A percentile compares a stretch with the other conserved stretches of the same genome.
Conservation (phyloP, 1,140 invertebrate species). For the Condylostylus longicornis region DNA sequence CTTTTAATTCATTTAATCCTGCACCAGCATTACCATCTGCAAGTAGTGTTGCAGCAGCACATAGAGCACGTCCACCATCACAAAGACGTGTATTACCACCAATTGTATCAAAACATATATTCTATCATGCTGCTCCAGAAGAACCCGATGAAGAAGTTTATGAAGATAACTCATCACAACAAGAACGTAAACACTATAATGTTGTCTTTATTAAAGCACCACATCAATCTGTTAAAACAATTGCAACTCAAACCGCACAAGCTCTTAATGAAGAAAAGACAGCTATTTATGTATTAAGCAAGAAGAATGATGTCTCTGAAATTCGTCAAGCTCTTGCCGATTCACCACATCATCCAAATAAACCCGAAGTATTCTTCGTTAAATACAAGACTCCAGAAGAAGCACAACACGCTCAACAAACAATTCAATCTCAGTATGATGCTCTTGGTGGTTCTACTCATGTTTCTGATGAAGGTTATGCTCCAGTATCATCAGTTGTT, state of each 20-base stretch:
- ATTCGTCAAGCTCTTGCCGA: slow-evolving; percentile 9
- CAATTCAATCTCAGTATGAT: slow-evolving; percentile 12
- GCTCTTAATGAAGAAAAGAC: slow-evolving; percentile 61
- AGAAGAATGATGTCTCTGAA: slow-evolving; percentile 32
- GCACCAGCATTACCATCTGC: background rate
- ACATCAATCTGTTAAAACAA: slow-evolving; percentile 40
- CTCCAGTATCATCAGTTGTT: slow-evolving; percentile 7
- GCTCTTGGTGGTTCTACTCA: slow-evolving; percentile 7
- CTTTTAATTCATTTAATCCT: background rate
- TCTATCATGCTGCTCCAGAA: slow-evolving; percentile 10
- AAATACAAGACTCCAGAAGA: slow-evolving; percentile 47
- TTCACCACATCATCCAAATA: slow-evolving; percentile 41
- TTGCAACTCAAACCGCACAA: slow-evolving; percentile 47
- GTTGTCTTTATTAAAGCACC: slow-evolving; percentile 73
- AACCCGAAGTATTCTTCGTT: slow-evolving; percentile 55
- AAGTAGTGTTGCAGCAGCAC: too few relatives aligned
- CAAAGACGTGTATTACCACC: background rate
- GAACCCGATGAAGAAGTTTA: slow-evolving; percentile 8
- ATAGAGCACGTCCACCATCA: too few relatives aligned
- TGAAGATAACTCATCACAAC: slow-evolving; percentile 11
- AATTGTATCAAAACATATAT: slow-evolving; percentile 10
- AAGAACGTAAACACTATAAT: slow-evolving; percentile 61
- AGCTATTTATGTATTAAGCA: slow-evolving; percentile 62
- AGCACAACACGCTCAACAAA: slow-evolving; percentile 11
- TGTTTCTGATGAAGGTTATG: slow-evolving; percentile 7